phyloP scores from a whole-genome alignment of 2,113 vertebrate genomes.

The Erythrocercus mccallii region DNA sequence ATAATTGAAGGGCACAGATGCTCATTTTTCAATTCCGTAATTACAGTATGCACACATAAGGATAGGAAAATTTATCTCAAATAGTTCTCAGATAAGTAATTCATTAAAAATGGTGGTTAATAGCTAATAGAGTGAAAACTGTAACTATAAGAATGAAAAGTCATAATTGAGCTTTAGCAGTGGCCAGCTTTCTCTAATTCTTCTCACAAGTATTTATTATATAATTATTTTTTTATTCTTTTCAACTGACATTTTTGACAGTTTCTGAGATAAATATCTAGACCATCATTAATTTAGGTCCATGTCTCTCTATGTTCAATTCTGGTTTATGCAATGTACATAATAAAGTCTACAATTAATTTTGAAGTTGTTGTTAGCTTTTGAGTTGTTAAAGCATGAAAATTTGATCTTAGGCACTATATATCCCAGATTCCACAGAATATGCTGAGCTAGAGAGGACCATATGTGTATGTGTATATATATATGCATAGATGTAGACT shows the following conservation, averaged over 20 bases:
- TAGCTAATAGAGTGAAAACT: background rate
- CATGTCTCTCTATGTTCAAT: background rate
- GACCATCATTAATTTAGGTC: background rate
- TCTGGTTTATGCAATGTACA: background rate
- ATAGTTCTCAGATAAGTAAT: background rate
- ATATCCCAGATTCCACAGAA: background rate
- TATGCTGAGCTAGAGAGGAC: background rate
- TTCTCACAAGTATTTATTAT: background rate
- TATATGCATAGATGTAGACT: fast-evolving
- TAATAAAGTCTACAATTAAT: background rate
- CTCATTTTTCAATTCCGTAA: background rate
- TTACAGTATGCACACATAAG: background rate
- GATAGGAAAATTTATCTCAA: background rate
- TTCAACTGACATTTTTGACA: background rate
- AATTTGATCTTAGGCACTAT: background rate
- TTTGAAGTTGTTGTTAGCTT: background rate
- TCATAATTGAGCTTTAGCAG: background rate
- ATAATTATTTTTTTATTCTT: background rate
- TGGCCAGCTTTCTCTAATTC: background rate
- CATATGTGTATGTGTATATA: fast-evolving
- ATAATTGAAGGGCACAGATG: background rate
- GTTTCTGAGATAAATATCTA: background rate
- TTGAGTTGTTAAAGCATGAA: background rate
- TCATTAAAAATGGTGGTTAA: background rate
- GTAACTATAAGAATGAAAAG: background rate